Conservation (phyloP, 2,113 vertebrate species). For the Gasterosteus aculeatus region DNA sequence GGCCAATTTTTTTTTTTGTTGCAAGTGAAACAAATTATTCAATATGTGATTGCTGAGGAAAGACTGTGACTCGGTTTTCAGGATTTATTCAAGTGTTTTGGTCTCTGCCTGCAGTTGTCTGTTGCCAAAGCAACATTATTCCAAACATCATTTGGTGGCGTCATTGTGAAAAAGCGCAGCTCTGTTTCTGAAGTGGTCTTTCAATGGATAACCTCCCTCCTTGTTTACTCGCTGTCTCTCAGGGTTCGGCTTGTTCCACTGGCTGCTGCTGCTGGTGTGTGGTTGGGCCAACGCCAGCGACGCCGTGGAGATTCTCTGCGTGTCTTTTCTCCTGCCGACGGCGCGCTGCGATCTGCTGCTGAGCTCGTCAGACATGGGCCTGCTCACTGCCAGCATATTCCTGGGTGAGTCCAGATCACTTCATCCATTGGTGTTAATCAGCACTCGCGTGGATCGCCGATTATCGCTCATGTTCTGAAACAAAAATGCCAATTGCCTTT, state of each 20-base stretch:
- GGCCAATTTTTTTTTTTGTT: not conserved
- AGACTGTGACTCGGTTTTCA: too few relatives aligned
- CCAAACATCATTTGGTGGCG: too few relatives aligned
- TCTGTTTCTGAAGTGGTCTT: too few relatives aligned
- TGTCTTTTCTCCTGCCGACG: slow-evolving; percentile 82
- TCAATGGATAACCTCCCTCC: not conserved
- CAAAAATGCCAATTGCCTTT: not conserved
- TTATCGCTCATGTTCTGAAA: not conserved
- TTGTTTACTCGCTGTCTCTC: slow-evolving; percentile 8
- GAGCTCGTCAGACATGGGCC: slow-evolving; percentile 79
- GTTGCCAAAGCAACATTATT: too few relatives aligned
- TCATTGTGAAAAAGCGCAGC: too few relatives aligned
- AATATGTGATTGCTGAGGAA: not conserved
- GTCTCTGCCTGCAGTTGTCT: too few relatives aligned
- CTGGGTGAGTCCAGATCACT: slow-evolving; percentile 65
- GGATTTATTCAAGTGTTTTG: too few relatives aligned
- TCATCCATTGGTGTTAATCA: not conserved
- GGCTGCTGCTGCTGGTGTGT: slow-evolving; percentile 75
- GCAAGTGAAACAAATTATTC: not conserved
- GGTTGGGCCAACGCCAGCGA: slow-evolving; percentile 85
- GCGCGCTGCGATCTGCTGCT: slow-evolving; percentile 76
- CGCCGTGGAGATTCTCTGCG: slow-evolving; percentile 81
- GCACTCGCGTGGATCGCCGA: not conserved
- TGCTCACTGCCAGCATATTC: slow-evolving; percentile 82
- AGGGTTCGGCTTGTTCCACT: slow-evolving; percentile 82